Evolutionary conservation across 2,888 invertebrate genomes (phyloP).

Genomic region (Acleris laterana): DNA sequence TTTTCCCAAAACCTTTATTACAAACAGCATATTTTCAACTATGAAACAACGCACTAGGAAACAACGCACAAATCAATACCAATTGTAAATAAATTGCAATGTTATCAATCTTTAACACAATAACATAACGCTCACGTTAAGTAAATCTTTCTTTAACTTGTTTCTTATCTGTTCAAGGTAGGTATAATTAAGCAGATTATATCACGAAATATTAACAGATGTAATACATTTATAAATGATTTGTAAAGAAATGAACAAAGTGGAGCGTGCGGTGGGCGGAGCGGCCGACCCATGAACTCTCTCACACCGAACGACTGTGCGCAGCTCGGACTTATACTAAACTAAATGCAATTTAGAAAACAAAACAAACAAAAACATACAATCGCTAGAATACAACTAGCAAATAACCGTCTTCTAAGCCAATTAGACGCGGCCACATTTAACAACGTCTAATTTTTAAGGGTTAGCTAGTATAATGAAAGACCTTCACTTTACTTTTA

Average conservation of each 20-base stretch:
- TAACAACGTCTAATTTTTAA: not conserved
- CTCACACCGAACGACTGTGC: slow-evolving; percentile 46
- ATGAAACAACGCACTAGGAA: too few relatives aligned
- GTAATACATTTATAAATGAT: slow-evolving; percentile 33
- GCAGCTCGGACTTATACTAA: slow-evolving; percentile 20
- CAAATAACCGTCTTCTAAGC: not conserved
- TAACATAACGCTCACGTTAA: not conserved
- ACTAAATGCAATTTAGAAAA: slow-evolving; percentile 10
- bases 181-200: not conserved
- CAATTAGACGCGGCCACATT: not conserved
- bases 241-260: slow-evolving; percentile 56
- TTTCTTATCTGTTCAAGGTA: too few relatives aligned
- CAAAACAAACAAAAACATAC: slow-evolving; percentile 5
- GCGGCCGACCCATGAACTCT: slow-evolving; percentile 65
- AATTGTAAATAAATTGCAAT: too few relatives aligned
- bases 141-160: too few relatives aligned
- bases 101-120: not conserved
- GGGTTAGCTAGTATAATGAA: not conserved
- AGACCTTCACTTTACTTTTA: slow-evolving; percentile 2
- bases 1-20: too few relatives aligned
- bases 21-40: too few relatives aligned
- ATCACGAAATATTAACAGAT: slow-evolving; percentile 26
- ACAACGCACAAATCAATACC: too few relatives aligned
- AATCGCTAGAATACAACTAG: not conserved
- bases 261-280: slow-evolving; percentile 67